Conservation (phyloP, 2,113 vertebrate species). For the Pogona vitticeps region DNA sequence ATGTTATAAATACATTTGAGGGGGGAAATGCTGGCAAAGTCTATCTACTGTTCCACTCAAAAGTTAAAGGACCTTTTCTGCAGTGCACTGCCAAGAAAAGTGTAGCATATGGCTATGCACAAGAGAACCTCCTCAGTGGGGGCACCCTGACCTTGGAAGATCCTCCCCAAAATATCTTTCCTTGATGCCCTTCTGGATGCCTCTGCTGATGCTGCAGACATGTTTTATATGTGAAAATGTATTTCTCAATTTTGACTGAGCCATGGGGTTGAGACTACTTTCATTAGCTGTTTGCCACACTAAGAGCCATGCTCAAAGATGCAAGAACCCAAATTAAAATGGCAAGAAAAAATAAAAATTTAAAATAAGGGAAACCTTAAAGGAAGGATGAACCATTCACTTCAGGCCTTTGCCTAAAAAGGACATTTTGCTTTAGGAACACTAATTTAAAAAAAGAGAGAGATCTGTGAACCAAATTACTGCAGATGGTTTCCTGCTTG, state of each 20-base stretch:
- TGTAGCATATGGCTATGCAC: not conserved
- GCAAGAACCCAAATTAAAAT: not conserved
- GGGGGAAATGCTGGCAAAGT: too few relatives aligned
- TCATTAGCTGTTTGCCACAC: not conserved
- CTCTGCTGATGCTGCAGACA: not conserved
- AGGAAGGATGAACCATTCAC: not conserved
- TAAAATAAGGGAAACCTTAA: not conserved
- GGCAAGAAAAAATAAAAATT: too few relatives aligned
- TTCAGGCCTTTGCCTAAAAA: not conserved
- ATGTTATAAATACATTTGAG: fast-evolving
- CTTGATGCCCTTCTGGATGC: not conserved
- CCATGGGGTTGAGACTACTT: not conserved
- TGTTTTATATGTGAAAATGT: too few relatives aligned
- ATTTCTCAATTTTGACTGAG: not conserved
- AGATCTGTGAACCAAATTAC: not conserved
- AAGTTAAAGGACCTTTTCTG: not conserved
- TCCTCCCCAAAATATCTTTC: not conserved
- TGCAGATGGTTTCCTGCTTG: too few relatives aligned
- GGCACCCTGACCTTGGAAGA: not conserved
- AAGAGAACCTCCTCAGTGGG: not conserved
- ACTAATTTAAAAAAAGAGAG: not conserved
- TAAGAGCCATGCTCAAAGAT: not conserved
- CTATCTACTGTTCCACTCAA: not conserved
- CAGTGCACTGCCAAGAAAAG: not conserved
- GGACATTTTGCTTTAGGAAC: not conserved